These are phyloP conservation scores for Ancistrus triradiatus DNA, from an alignment of 2,113 vertebrate genomes.

Conservation along the genomic window DNA sequence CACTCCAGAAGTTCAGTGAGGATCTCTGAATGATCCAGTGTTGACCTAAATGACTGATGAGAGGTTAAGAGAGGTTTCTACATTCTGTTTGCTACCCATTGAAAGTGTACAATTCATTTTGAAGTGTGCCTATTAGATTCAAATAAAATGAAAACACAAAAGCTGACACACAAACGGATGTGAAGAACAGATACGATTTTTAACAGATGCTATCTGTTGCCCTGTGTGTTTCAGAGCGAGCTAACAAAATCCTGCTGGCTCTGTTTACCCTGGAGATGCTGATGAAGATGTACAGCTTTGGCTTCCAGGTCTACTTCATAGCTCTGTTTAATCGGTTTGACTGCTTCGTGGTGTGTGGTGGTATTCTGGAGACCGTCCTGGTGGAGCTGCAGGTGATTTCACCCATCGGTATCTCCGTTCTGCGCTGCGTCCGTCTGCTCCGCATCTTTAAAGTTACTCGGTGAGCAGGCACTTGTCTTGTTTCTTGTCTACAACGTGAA, in stretches of 20 bases:
- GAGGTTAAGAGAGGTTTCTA: too few species aligned
- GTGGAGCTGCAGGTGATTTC: constrained; percentile 83
- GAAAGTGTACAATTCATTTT: too few species aligned
- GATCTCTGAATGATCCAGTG: too few species aligned
- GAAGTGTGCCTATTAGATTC: too few species aligned
- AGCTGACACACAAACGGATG: too few species aligned
- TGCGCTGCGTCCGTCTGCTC: constrained; percentile 86
- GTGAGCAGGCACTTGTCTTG: constrained; percentile 52
- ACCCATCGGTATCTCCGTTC: constrained; percentile 84
- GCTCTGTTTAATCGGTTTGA: constrained; percentile 93
- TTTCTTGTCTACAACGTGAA: too few species aligned
- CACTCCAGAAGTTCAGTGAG: too few species aligned
- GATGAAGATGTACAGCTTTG: constrained; percentile 85
- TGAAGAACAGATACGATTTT: too few species aligned
- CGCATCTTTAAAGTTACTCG: constrained; percentile 90
- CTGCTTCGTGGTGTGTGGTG: constrained; percentile 90
- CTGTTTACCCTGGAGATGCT: constrained; percentile 91
- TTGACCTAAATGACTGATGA: too few species aligned
- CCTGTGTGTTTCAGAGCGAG: constrained; percentile 68
- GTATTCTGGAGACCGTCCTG: constrained; percentile 84
- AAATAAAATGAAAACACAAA: too few species aligned
- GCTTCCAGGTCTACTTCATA: constrained; percentile 75
- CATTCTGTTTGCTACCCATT: too few species aligned
- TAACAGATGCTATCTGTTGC: background rate
- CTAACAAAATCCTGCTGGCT: constrained; percentile 86